Evolutionary conservation across 2,113 vertebrate genomes (phyloP).

Genomic region (Stomatorhinus ivindoensis): DNA sequence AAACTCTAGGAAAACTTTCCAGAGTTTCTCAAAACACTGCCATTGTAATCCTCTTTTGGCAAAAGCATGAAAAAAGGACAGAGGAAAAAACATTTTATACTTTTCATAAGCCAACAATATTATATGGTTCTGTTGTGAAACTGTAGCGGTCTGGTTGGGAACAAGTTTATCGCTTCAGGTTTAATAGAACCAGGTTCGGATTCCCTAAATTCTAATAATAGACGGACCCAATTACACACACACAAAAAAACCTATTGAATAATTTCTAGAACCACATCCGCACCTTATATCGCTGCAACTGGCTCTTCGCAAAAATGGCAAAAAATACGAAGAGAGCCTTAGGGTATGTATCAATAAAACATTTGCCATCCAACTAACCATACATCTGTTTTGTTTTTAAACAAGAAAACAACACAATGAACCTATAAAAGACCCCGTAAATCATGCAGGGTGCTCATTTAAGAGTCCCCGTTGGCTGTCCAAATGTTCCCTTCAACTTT

Average conservation of each 20-base stretch:
- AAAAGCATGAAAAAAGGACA: not conserved
- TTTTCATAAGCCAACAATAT: not conserved
- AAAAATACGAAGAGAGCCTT: not conserved
- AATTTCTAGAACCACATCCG: not conserved
- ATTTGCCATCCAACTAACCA: not conserved
- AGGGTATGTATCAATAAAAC: slow-evolving; percentile 7
- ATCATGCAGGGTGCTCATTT: slow-evolving; percentile 11
- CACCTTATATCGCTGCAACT: not conserved
- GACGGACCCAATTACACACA: not conserved
- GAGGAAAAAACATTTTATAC: not conserved
- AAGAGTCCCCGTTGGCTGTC: not conserved
- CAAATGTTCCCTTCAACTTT: slow-evolving; percentile 2
- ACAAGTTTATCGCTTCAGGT: not conserved
- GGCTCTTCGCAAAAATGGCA: not conserved
- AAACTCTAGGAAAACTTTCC: not conserved
- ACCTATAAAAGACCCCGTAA: slow-evolving; percentile 12
- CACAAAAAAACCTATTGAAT: not conserved
- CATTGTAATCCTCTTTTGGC: not conserved
- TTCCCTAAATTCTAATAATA: not conserved
- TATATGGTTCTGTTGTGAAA: not conserved
- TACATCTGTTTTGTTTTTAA: slow-evolving; percentile 19
- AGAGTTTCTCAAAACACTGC: not conserved
- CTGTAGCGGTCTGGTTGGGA: not conserved
- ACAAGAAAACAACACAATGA: slow-evolving; percentile 18
- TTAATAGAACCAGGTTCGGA: not conserved